Evolutionary conservation across 2,797 vertebrate genomes (phyloP).

Genomic region (Pampus argenteus): DNA sequence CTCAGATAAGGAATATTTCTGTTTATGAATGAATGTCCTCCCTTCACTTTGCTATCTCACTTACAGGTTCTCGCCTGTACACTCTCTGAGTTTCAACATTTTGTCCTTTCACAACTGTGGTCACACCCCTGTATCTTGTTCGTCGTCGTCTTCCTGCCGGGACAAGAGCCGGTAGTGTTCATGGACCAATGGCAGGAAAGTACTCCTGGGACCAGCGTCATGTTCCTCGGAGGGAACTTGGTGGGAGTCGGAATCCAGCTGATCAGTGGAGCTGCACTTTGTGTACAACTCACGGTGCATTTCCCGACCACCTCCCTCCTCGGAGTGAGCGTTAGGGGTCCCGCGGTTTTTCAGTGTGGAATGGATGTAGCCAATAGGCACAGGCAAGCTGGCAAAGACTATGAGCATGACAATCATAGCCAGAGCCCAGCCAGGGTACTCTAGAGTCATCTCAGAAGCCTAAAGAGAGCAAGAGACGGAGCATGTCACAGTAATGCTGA

Average conservation of each 20-base stretch:
- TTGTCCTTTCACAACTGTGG: constrained; percentile 11
- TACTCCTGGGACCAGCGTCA: constrained; percentile 38
- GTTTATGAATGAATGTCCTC: background rate
- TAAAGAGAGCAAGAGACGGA: constrained; percentile 54
- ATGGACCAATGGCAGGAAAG: constrained; percentile 69
- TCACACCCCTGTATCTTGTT: constrained; percentile 78
- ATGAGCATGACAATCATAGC: constrained; percentile 81
- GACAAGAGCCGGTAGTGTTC: constrained; percentile 83
- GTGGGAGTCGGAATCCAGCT: constrained; percentile 61
- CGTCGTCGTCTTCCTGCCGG: constrained; percentile 82
- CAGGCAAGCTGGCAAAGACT: constrained; percentile 81
- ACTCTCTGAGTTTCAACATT: constrained; percentile 1
- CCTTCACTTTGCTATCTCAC: constrained; percentile 4
- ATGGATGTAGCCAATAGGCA: constrained; percentile 82
- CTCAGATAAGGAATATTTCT: constrained; percentile 5
- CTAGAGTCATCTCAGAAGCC: constrained; percentile 81
- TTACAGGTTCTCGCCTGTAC: constrained; percentile 9
- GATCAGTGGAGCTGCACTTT: constrained; percentile 81
- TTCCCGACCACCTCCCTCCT: constrained; percentile 49
- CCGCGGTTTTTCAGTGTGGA: constrained; percentile 50
- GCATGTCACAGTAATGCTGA: background rate
- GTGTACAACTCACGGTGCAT: constrained; percentile 77
- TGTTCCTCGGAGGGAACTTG: constrained; percentile 52
- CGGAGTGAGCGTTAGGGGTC: background rate
- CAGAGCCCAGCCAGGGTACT: constrained; percentile 86